Conservation (phyloP, 1,140 invertebrate species). For the Drosophila ananassae region DNA sequence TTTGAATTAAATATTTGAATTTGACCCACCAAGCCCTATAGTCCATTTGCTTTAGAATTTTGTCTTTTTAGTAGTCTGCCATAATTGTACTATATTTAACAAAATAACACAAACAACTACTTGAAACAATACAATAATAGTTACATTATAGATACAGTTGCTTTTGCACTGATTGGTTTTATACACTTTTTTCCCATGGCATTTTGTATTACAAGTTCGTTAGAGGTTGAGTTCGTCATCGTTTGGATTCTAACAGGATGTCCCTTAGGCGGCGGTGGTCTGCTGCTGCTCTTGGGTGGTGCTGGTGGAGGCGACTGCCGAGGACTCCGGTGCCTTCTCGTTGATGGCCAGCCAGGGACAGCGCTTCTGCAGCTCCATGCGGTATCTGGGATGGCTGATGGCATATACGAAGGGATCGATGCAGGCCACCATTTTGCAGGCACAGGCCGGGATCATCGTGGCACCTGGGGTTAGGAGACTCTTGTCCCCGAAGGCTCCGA, state of each 20-base stretch:
- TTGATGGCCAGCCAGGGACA: constrained; percentile 88
- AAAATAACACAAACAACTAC: constrained; percentile 21
- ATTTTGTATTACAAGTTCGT: constrained; percentile 54
- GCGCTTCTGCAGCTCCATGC: constrained; percentile 87
- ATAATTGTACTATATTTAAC: constrained; percentile 53
- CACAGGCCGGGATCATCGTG: constrained; percentile 94
- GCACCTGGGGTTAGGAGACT: constrained; percentile 91
- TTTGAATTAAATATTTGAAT: too few relatives aligned
- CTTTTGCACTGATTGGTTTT: constrained; percentile 22
- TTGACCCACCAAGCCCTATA: not conserved
- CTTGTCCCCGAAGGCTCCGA: constrained; percentile 93
- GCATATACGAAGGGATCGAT: constrained; percentile 95
- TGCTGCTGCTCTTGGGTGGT: constrained; percentile 83
- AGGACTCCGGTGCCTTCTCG: constrained; percentile 85
- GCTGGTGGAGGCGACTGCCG: constrained; percentile 74
- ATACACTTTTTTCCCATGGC: constrained; percentile 48
- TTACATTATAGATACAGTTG: constrained; percentile 13
- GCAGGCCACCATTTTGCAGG: constrained; percentile 93
- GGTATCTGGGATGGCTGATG: constrained; percentile 95
- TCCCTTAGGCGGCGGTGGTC: constrained; percentile 76
- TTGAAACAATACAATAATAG: constrained; percentile 47
- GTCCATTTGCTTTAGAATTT: not conserved
- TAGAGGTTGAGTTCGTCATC: constrained; percentile 32
- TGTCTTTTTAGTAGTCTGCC: constrained; percentile 34
- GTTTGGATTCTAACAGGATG: constrained; percentile 39